phyloP scores from a whole-genome alignment of 2,888 invertebrate genomes.

The Dusona sp. region DNA sequence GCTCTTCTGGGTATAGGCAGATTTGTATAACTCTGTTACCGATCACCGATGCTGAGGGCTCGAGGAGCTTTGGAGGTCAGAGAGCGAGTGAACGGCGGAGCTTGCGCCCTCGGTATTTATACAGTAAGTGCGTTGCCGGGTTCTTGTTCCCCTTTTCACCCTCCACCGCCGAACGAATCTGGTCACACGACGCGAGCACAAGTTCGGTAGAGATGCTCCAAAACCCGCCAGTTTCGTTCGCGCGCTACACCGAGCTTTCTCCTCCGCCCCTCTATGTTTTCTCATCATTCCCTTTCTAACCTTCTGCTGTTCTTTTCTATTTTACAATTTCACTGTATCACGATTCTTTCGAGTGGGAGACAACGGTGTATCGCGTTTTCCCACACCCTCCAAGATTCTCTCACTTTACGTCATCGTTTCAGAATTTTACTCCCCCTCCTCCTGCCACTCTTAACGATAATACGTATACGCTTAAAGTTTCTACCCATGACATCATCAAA shows the following conservation, averaged over 20 bases:
- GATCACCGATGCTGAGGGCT: constrained; percentile 46
- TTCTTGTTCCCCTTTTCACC: constrained; percentile 41
- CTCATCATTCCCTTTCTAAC: neutral
- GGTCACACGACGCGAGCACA: constrained; percentile 29
- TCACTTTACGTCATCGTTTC: constrained; percentile 58
- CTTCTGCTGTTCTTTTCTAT: constrained; percentile 19
- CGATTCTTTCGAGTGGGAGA: constrained; percentile 18
- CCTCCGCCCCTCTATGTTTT: neutral
- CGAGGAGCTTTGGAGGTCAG: constrained; percentile 79
- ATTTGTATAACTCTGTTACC: constrained; percentile 32
- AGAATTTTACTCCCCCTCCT: neutral
- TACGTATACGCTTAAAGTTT: constrained; percentile 14
- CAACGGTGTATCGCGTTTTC: neutral
- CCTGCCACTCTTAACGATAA: neutral
- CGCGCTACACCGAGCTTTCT: constrained; percentile 1
- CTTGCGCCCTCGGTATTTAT: constrained; percentile 82
- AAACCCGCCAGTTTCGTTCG: constrained; percentile 33
- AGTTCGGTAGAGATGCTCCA: constrained; percentile 59
- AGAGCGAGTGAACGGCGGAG: constrained; percentile 82
- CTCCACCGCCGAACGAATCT: constrained; percentile 56
- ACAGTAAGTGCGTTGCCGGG: constrained; percentile 68
- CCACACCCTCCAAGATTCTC: constrained; percentile 9
- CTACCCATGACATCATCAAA: constrained; percentile 48
- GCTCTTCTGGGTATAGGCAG: neutral
- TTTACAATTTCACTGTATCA: constrained; percentile 53